Conservation (phyloP, 2,888 invertebrate species). For the Cynaeus angustus region DNA sequence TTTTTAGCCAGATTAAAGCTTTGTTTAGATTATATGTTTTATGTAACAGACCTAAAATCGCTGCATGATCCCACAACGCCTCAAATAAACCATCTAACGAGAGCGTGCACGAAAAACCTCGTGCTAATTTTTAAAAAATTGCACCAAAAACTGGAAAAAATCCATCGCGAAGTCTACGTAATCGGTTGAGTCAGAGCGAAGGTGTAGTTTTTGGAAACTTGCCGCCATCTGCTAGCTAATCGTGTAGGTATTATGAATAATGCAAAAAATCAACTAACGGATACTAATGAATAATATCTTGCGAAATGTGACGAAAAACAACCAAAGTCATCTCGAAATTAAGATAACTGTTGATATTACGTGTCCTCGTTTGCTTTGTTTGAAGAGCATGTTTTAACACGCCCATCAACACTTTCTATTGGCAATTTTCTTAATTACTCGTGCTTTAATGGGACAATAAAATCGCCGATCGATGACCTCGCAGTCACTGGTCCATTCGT, state of each 20-base stretch:
- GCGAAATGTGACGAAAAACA: constrained; percentile 38
- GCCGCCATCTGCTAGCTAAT: constrained; percentile 45
- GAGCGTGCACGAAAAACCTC: too few relatives aligned
- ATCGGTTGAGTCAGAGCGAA: constrained; percentile 48
- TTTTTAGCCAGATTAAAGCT: constrained; percentile 15
- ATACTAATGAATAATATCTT: constrained; percentile 38
- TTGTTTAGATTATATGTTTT: constrained; percentile 39
- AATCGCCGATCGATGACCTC: constrained; percentile 36
- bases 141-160: constrained; percentile 6
- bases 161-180: constrained; percentile 24
- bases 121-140: constrained; percentile 11
- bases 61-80: constrained; percentile 39
- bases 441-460: constrained; percentile 21
- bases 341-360: constrained; percentile 34
- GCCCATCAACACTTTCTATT: constrained; percentile 30
- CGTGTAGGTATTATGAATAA: constrained; percentile 48
- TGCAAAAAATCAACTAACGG: constrained; percentile 42
- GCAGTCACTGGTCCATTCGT: constrained; percentile 33
- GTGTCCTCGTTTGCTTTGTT: constrained; percentile 6
- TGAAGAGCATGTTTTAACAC: not conserved
- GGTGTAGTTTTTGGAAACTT: constrained; percentile 59
- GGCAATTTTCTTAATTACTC: constrained; percentile 34
- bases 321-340: constrained; percentile 20
- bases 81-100: constrained; percentile 17
- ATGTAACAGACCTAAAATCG: constrained; percentile 36